A percentile compares a stretch with the other conserved stretches of the same genome.
These are phyloP conservation scores for Idaea aversata DNA, from an alignment of 2,888 invertebrate species.

Conservation along the genomic window DNA sequence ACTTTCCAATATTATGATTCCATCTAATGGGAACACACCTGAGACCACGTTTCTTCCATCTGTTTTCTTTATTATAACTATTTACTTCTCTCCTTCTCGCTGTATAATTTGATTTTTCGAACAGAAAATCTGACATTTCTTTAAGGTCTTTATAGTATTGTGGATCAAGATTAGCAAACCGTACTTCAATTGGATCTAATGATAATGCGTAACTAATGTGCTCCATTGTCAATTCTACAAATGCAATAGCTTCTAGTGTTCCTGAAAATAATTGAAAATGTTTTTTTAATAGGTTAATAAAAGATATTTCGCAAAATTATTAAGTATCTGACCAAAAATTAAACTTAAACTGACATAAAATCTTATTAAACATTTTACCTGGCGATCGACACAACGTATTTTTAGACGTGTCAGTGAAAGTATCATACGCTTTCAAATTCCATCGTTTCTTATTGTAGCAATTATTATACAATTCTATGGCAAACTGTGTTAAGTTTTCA, in stretches of 20 bases:
- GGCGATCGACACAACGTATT: constrained; percentile 51
- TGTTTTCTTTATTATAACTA: constrained; percentile 81
- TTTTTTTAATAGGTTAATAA: too few species aligned
- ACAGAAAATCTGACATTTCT: constrained; percentile 75
- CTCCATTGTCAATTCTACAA: constrained; percentile 82
- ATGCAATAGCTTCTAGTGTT: constrained; percentile 74
- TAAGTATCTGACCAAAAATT: background rate
- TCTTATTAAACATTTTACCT: constrained; percentile 28
- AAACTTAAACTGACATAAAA: background rate
- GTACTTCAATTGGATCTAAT: constrained; percentile 79
- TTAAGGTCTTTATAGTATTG: constrained; percentile 41
- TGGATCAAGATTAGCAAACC: constrained; percentile 70
- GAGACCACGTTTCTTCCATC: constrained; percentile 86
- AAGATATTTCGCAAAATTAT: too few species aligned
- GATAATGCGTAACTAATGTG: constrained; percentile 76
- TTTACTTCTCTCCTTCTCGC: constrained; percentile 67
- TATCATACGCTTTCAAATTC: constrained; percentile 38
- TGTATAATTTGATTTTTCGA: constrained; percentile 72
- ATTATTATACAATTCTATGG: constrained; percentile 34
- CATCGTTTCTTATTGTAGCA: constrained; percentile 43
- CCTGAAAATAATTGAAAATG: constrained; percentile 38
- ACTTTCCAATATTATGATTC: constrained; percentile 34
- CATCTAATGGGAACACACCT: constrained; percentile 82
- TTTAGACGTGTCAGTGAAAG: constrained; percentile 43
- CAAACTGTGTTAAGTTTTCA: constrained; percentile 31